Evolutionary conservation across 2,797 vertebrate species (phyloP), one percentile per base, ranked within the genome.

Genomic region (Hippocampus kuda): DNA sequence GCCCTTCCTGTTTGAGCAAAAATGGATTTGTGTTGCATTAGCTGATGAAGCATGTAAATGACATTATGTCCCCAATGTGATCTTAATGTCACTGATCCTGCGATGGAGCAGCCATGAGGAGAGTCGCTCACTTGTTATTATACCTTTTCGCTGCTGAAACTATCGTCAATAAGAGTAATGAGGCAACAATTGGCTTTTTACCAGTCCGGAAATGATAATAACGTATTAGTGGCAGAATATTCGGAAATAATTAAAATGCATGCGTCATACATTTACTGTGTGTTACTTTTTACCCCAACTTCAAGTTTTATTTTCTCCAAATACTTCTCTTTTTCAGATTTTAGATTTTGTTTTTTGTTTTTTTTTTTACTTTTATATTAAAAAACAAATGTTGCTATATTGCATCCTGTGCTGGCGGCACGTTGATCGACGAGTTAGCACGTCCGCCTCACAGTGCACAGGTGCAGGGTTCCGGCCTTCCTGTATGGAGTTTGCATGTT

Each of bases 11-110:
- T 89, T 90, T 87, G 79, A 84, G 82, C 61, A 76, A 91, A 92
- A 92, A 90, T 88, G 87, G 89, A 92, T 92, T 92, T 92, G 85
- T 73, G 76, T 88, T 91, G 86, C 91, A 92, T 92, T 92, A 92
- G 90, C 90, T 91, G 91, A 92, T 92, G 90, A 92, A 84, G 85
- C 86, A 84, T 84, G 83, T 89, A 90, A 91, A 92, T 91, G 85
- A 86, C 88, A 92, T 92, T 92, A 91, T 78, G 78, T 81, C 77
- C 74, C 73, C 88, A 91, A 90, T 91, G 90, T 90, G 89, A 90
- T 89, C 88, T 87, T 90, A 91, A 90, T 88, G 89, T 89, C 88
- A 89, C 80, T 86, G 85, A 86, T 87, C 87, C 81, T 82, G 73
- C 79, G 80, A 87, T 84, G 80, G 71, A 81, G 83, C 75, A 73